These are phyloP conservation scores for Agriopis marginaria DNA, from an alignment of 2,888 invertebrate genomes.

Conservation along the genomic window DNA sequence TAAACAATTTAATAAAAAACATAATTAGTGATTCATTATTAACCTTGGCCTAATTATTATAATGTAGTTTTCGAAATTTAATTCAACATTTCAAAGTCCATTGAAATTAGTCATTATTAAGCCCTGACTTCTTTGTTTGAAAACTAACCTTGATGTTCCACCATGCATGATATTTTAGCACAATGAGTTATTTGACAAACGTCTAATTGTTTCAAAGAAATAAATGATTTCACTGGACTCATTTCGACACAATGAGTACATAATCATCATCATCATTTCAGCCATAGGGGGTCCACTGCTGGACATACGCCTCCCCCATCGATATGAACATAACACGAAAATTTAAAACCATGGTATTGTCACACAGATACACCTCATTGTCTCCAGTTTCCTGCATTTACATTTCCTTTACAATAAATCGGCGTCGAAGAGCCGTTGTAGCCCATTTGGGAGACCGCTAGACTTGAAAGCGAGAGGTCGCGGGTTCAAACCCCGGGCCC, in stretches of 20 bases:
- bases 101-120: constrained; percentile 30
- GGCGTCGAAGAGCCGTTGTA: too few species aligned
- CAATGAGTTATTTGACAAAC: constrained; percentile 22
- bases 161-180: constrained; percentile 20
- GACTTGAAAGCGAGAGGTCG: too few species aligned
- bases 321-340: too few species aligned
- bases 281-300: too few species aligned
- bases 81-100: constrained; percentile 10
- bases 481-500: too few species aligned
- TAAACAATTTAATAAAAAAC: not conserved
- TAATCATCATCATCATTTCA: too few species aligned
- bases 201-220: not conserved
- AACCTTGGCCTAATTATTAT: constrained; percentile 4
- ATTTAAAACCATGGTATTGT: too few species aligned
- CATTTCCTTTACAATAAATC: too few species aligned
- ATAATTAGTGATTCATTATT: not conserved
- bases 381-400: too few species aligned
- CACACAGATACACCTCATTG: too few species aligned
- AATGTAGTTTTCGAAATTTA: constrained; percentile 21
- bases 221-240: not conserved
- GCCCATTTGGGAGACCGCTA: too few species aligned
- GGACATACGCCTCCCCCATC: too few species aligned
- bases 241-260: not conserved
- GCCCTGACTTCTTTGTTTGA: constrained; percentile 19
- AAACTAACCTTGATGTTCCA: constrained; percentile 13